Evolutionary conservation across 2,888 invertebrate genomes (phyloP).

Genomic region (Aphodius sticticus): DNA sequence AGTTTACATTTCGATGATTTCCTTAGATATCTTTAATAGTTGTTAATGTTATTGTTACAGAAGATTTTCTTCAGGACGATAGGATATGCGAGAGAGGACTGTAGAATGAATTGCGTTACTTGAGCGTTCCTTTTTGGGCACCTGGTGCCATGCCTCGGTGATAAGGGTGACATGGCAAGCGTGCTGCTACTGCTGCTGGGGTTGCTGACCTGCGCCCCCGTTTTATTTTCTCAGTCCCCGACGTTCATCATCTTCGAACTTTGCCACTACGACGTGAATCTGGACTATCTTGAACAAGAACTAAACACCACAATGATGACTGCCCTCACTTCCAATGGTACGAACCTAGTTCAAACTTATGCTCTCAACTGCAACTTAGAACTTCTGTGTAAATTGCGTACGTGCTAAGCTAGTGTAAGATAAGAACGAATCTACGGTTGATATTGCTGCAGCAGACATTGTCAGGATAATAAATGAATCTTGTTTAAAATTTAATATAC

Average conservation of each 20-base stretch:
- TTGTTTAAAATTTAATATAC: no score
- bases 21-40: neutral
- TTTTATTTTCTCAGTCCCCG: conserved; percentile 60
- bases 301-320: conserved; percentile 66
- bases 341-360: conserved; percentile 48
- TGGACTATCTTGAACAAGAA: conserved; percentile 68
- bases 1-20: neutral
- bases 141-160: conserved; percentile 54
- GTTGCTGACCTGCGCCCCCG: conserved; percentile 64
- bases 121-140: conserved; percentile 39
- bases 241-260: conserved; percentile 60
- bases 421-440: no score
- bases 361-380: neutral
- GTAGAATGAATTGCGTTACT: conserved; percentile 37
- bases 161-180: conserved; percentile 57
- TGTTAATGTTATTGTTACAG: conserved; percentile 20
- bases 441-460: no score
- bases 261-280: conserved; percentile 64
- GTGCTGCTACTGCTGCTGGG: conserved; percentile 69
- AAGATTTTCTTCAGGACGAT: conserved; percentile 7
- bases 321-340: conserved; percentile 56
- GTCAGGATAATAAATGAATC: no score
- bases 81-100: neutral
- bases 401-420: no score
- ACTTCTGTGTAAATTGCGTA: no score